Base-by-base conservation (phyloP, 1,140 invertebrate genomes). In the Doryteuthis pealeii region DNA sequence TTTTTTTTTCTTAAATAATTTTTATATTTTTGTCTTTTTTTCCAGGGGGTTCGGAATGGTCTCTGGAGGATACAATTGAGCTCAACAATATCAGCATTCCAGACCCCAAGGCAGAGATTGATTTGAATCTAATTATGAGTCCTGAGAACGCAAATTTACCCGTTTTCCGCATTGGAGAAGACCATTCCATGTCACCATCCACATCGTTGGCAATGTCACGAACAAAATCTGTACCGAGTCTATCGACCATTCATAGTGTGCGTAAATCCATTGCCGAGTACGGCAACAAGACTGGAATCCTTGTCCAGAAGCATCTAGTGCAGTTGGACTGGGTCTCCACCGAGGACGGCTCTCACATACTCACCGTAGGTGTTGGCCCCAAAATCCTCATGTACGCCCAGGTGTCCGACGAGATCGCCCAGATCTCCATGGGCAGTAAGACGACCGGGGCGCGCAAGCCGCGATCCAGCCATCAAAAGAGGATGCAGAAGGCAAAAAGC, bases 291-390 rank as follows among this genome's bases (percentile, higher is more conserved):
- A 72, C 79, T 68, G 77, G 81, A 2, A 72, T 84, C 2, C 69
- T 87, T 30, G 65, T 76, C 33, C 90, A 90, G 78, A 90, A 90
- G 79, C 90, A 90, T 72, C 80, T 90, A 28, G 95, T 99, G 1
- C 96, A 98, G 84, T 87, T 99, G 40, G 98, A 99, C 89, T 99
- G 98, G 98, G 97, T 99, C 3, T 98, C 97, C 0, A 97, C 97
- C 79, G 97, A 99, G 86, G 97, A 99, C 88, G 98, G 98, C 2
- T 96, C 96, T 0, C 97, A 99, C 88, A 96, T 99, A 79, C 88
- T 99, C 10, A 99, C 98, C 0, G 96, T 99, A 0, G 96, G 94
- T 0, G 95, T 99, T 68, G 96, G 96, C 1, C 96, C 95, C 70
- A 96, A 98, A 87, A 87, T 91, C 68, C 82, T 87, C 31, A 85